Percentiles rank a stretch among this genome's conserved stretches.
Conservation (phyloP, 2,888 invertebrate species). For the Amaurobius ferox region DNA sequence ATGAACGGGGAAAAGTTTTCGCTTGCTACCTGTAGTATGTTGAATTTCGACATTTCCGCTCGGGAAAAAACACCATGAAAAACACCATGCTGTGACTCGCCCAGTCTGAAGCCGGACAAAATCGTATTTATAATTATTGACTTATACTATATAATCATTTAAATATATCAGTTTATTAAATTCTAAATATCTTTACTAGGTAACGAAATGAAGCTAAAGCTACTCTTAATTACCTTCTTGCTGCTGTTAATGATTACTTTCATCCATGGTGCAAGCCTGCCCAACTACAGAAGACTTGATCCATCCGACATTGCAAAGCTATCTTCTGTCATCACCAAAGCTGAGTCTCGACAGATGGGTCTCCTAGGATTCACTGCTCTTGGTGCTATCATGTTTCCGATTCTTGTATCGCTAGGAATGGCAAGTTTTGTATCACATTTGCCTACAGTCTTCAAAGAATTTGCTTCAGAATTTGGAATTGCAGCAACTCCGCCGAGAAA, state of each 20-base stretch:
- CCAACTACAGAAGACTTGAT: background rate
- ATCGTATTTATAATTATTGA: too few relatives aligned
- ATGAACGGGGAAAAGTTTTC: too few relatives aligned
- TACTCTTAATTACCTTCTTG: background rate
- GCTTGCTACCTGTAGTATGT: too few relatives aligned
- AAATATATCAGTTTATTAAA: too few relatives aligned
- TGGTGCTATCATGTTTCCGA: conserved; percentile 65
- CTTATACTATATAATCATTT: too few relatives aligned
- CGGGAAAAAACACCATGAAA: too few relatives aligned
- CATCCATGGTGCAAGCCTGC: background rate
- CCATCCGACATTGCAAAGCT: background rate
- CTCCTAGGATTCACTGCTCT: conserved; percentile 63
- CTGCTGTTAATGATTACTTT: background rate
- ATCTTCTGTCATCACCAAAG: conserved; percentile 2
- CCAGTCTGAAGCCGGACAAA: too few relatives aligned
- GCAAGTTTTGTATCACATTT: conserved; percentile 66
- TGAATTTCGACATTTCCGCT: too few relatives aligned
- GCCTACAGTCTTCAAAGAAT: conserved; percentile 64
- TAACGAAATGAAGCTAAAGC: background rate
- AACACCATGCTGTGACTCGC: too few relatives aligned
- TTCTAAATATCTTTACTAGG: background rate
- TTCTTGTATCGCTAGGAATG: conserved; percentile 65
- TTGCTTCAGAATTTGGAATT: conserved; percentile 67
- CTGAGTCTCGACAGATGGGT: conserved; percentile 56
- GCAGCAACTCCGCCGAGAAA: conserved; percentile 43